A percentile compares a stretch with the other conserved stretches of the same genome.
Conservation (phyloP, 1,140 invertebrate genomes). For the Meloidogyne hapla region DNA sequence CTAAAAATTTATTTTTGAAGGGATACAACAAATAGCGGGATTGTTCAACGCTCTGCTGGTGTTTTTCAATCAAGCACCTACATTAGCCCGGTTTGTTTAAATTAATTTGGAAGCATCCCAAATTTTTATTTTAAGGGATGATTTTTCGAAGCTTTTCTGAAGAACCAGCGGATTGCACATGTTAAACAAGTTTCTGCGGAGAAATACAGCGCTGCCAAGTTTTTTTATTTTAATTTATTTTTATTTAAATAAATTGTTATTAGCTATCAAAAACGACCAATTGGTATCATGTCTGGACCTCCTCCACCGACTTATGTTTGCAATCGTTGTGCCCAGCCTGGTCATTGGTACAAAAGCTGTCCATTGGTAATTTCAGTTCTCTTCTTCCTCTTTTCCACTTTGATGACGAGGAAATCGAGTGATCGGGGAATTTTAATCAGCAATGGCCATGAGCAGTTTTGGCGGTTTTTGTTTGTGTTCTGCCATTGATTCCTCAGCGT, state of each 20-base stretch:
- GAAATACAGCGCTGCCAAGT: slow-evolving; percentile 95
- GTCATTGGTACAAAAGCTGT: slow-evolving; percentile 94
- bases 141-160: slow-evolving; percentile 86
- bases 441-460: not conserved
- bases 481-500: not conserved
- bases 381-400: slow-evolving; percentile 15
- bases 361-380: slow-evolving; percentile 71
- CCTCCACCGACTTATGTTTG: slow-evolving; percentile 86
- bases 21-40: slow-evolving; percentile 53
- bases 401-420: slow-evolving; percentile 4
- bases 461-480: not conserved
- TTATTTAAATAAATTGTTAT: slow-evolving; percentile 30
- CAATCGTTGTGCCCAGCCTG: slow-evolving; percentile 84
- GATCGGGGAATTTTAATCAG: slow-evolving; percentile 2
- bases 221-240: slow-evolving; percentile 23
- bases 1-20: slow-evolving; percentile 32
- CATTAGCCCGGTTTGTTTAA: slow-evolving; percentile 44
- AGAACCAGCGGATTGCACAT: slow-evolving; percentile 91
- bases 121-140: slow-evolving; percentile 68
- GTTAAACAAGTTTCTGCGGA: slow-evolving; percentile 93
- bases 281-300: slow-evolving; percentile 73
- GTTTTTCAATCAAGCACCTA: slow-evolving; percentile 20
- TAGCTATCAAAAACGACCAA: slow-evolving; percentile 39
- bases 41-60: slow-evolving; percentile 26
- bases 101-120: not conserved